Base-by-base conservation (phyloP, 2,888 invertebrate genomes). In the Watsonalla binaria region DNA sequence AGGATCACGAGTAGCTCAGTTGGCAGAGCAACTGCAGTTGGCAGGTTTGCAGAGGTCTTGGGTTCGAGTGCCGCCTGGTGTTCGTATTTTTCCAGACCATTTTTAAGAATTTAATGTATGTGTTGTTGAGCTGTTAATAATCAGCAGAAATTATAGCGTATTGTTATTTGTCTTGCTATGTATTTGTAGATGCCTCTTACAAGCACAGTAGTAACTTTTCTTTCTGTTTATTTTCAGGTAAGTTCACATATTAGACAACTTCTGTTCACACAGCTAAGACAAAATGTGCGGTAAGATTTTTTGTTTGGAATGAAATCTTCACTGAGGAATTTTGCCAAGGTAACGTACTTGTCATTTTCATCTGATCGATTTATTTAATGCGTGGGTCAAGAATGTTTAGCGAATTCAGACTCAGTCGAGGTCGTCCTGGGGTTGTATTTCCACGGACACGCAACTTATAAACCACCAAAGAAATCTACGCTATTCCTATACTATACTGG, bases 371-470 rank as follows among this genome's bases (percentile, higher is more conserved):
- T 60, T 59, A 60, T 56, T 56, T 56, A 60, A 55, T 68, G 70
- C 68, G 58, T 68, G 73, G 72, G 72, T 76, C 72, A 77, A 75
- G 78, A 80, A 81, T 81, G 77, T 70, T 67, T 65, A 76, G 65
- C 63, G 61, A 60, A 58, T 56, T 52, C 48, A 2, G 24, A 24
- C 24, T 24, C 62, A 60, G 58, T 66, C 62, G 64, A 71, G 73
- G 73, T 76, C 72, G 59, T 47, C 45, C 49, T 57, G 70, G 70
- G 24, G 24, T 24, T 24, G 24, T 24, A 24, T 24, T 24, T 24
- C 24, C 24, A 24, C 24, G 24, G 24, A 1, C 24, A 24, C 24
- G 24, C 24, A 24, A 2, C 24, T 24, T 1, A 24, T 24, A 24
- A 24, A 2, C 24, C 24, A 2, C 4, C 24, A 24, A 24, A 24